Evolutionary conservation across 1,140 invertebrate genomes (phyloP), one percentile per base, ranked within the genome.

Genomic region (Arctopsyche grandis): DNA sequence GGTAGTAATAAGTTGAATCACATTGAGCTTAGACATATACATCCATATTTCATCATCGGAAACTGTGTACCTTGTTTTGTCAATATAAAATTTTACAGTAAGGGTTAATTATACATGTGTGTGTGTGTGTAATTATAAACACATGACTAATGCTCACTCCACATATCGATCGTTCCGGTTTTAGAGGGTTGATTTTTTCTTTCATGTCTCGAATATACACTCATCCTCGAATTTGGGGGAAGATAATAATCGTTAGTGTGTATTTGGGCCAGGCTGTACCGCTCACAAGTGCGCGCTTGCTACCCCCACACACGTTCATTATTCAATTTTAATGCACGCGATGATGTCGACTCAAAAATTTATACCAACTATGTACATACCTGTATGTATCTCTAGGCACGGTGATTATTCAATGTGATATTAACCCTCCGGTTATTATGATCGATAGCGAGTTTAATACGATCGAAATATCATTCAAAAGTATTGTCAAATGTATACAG

Each of bases 141-240:
- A 76, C 26, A 76, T 76, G 74, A 76, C 74, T 76, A 76, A 76
- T 63, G 56, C 71, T 74, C 71, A 74, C 26, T 76, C 56, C 71
- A 74, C 52, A 63, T 76, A 76, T 76, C 56, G 74, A 76, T 76
- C 74, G 74, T 76, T 52, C 22, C 24, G 48, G 16, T 56, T 44
- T 21, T 21, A 74, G 74, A 56, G 69, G 74, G 1, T 76, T 22
- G 14, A 43, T 76, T 76, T 76, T 76, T 60, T 60, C 21, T 60
- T 60, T 10, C 16, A 14, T 10, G 10, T 52, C 16, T 52, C 19
- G 12, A 63, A 46, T 16, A 76, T 56, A 63, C 74, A 76, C 56
- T 76, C 74, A 76, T 76, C 74, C 74, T 52, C 19, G 26, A 76
- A 76, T 76, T 74, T 66, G 48, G 48, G 74, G 74, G 74, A 76